phyloP scores from a whole-genome alignment of 2,113 vertebrate genomes.

The Aegithalos caudatus region DNA sequence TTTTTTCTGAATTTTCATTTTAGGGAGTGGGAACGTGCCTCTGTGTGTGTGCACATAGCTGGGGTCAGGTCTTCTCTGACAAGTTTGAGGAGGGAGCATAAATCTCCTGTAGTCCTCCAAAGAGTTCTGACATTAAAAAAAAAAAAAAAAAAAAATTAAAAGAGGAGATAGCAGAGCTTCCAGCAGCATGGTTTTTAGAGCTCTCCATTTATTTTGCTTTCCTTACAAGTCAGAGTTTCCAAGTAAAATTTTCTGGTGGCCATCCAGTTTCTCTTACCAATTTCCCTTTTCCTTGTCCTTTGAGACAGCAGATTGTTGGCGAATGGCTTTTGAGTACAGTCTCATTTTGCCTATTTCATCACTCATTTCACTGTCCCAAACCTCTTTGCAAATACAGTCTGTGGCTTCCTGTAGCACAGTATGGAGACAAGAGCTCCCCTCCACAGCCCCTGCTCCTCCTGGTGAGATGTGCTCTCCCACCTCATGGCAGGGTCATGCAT shows the following conservation, averaged over 20 bases:
- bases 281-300: background rate
- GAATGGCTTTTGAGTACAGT: background rate
- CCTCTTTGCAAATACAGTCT: background rate
- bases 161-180: background rate
- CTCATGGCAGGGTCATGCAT: background rate
- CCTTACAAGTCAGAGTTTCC: background rate
- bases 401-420: rapidly evolving
- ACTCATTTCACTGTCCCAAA: background rate
- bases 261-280: background rate
- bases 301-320: background rate
- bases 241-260: background rate
- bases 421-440: background rate
- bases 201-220: background rate
- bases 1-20: background rate
- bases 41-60: rapidly evolving
- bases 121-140: background rate
- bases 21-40: rapidly evolving
- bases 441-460: background rate
- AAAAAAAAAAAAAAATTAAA: background rate
- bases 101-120: background rate
- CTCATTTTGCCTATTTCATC: background rate
- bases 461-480: background rate
- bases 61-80: background rate
- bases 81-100: background rate
- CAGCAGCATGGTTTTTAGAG: background rate